Conservation (phyloP, 2,113 vertebrate species). For the Epinephelus moara region DNA sequence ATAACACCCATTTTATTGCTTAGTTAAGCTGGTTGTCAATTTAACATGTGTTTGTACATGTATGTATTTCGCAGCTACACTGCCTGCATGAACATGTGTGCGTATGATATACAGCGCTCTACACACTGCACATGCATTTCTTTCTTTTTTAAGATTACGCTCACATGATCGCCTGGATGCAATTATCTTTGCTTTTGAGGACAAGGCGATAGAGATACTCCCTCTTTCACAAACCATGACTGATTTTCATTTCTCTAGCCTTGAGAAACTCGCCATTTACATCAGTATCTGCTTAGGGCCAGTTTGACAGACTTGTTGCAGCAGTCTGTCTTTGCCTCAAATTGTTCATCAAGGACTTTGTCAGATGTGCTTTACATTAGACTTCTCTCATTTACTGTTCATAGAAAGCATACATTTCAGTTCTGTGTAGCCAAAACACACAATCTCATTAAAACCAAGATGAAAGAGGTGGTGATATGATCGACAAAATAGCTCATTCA, state of each 20-base stretch:
- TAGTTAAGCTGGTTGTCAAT: conserved; percentile 1
- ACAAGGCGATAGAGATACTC: conserved; percentile 34
- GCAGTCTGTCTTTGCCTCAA: not conserved
- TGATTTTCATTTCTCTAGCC: conserved; percentile 33
- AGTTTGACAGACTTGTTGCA: conserved; percentile 20
- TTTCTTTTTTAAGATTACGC: conserved; percentile 14
- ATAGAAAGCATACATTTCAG: not conserved
- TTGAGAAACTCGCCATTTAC: conserved; percentile 31
- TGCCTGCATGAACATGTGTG: not conserved
- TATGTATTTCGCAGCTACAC: conserved; percentile 2
- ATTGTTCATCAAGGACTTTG: conserved; percentile 23
- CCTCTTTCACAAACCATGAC: conserved; percentile 34
- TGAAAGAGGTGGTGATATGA: not conserved
- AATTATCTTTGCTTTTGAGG: conserved; percentile 55
- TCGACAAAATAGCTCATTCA: not conserved
- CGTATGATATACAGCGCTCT: not conserved
- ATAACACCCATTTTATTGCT: conserved; percentile 18
- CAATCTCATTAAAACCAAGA: not conserved
- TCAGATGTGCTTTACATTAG: not conserved
- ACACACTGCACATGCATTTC: not conserved
- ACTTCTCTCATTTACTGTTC: not conserved
- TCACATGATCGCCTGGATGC: conserved; percentile 25
- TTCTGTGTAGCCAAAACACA: not conserved
- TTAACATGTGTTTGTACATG: conserved; percentile 8
- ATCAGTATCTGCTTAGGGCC: conserved; percentile 28